phyloP scores from a whole-genome alignment of 2,888 invertebrate genomes.

The Craniophora ligustri region DNA sequence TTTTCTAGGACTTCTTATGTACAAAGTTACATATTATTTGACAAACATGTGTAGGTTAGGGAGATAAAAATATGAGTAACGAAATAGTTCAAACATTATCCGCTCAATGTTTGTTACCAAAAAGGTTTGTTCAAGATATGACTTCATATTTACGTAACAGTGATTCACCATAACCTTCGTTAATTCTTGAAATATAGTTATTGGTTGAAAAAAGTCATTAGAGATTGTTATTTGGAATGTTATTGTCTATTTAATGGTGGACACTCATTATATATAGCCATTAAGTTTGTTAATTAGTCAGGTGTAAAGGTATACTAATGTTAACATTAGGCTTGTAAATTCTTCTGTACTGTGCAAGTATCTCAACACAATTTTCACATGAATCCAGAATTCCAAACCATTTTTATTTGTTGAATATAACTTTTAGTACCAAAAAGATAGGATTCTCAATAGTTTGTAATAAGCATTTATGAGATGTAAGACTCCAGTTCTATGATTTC shows the following conservation, averaged over 20 bases:
- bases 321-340: no score
- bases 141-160: slow-evolving; percentile 42
- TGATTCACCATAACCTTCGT: slow-evolving; percentile 49
- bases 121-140: slow-evolving; percentile 47
- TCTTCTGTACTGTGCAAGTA: no score
- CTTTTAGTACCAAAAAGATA: no score
- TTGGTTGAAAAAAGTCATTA: slow-evolving; percentile 46
- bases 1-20: no score
- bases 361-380: no score
- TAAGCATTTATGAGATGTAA: no score
- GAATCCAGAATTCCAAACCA: no score
- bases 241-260: slow-evolving; percentile 19
- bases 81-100: slow-evolving; percentile 31
- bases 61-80: neutral
- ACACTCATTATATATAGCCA: slow-evolving; percentile 5
- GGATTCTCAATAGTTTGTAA: no score
- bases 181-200: slow-evolving; percentile 34
- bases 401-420: no score
- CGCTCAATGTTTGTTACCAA: slow-evolving; percentile 21
- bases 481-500: no score
- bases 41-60: neutral
- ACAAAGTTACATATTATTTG: no score
- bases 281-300: neutral
- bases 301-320: no score
- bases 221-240: slow-evolving; percentile 14